phyloP scores from a whole-genome alignment of 1,140 invertebrate species.

The Drosophila obscura region DNA sequence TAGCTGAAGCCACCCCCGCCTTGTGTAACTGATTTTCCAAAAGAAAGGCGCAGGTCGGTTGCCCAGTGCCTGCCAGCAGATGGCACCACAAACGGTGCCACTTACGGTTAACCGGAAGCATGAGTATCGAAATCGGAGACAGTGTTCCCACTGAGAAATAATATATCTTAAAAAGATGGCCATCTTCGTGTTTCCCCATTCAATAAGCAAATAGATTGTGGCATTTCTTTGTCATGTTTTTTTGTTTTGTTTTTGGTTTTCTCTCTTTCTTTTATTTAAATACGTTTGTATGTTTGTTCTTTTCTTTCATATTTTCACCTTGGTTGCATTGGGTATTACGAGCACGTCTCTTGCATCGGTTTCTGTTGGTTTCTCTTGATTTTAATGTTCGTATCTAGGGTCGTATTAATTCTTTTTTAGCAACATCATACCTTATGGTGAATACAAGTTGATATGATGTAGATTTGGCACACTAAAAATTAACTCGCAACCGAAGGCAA shows the following conservation, averaged over 20 bases:
- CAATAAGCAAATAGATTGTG: too few relatives aligned
- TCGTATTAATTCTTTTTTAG: constrained; percentile 24
- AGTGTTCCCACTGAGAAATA: too few relatives aligned
- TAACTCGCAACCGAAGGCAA: constrained; percentile 43
- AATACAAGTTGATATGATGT: constrained; percentile 69
- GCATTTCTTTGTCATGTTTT: neutral
- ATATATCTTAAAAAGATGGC: too few relatives aligned
- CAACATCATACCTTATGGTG: constrained; percentile 68
- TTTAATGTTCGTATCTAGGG: constrained; percentile 24
- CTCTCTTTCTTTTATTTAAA: constrained; percentile 37
- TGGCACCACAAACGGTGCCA: too few relatives aligned
- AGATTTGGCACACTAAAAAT: constrained; percentile 65
- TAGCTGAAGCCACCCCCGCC: too few relatives aligned
- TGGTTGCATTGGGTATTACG: constrained; percentile 57
- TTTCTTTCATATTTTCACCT: constrained; percentile 64
- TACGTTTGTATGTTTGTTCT: constrained; percentile 37
- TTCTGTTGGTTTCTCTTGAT: constrained; percentile 17
- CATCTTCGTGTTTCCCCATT: too few relatives aligned
- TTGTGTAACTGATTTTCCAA: too few relatives aligned
- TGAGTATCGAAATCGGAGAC: too few relatives aligned
- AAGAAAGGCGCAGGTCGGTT: neutral
- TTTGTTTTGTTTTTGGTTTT: constrained; percentile 19
- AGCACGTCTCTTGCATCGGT: constrained; percentile 14
- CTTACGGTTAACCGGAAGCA: too few relatives aligned
- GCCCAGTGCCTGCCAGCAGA: too few relatives aligned